These are phyloP conservation scores for Ceramica pisi DNA, from an alignment of 2,888 invertebrate species.

Conservation along the genomic window DNA sequence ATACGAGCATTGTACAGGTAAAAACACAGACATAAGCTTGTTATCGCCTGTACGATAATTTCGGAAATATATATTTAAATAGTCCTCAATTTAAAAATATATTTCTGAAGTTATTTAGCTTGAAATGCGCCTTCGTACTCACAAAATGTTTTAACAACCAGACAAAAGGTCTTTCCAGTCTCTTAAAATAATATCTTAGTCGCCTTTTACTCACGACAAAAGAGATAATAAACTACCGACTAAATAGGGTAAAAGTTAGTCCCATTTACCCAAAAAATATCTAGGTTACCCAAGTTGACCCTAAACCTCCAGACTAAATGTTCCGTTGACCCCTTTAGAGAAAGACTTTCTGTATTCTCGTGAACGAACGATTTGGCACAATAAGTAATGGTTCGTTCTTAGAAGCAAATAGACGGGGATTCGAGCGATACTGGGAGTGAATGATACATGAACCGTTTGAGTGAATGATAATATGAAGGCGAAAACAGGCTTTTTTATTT, in stretches of 20 bases:
- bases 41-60: no score
- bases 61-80: no score
- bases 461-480: slow-evolving; percentile 28
- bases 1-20: no score
- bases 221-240: slow-evolving; percentile 32
- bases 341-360: slow-evolving; percentile 39
- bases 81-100: no score
- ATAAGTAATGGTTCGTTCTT: slow-evolving; percentile 59
- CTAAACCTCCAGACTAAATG: slow-evolving; percentile 48
- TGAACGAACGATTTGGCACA: slow-evolving; percentile 51
- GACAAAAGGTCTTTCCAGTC: background rate
- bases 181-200: slow-evolving; percentile 11
- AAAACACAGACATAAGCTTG: no score
- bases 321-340: slow-evolving; percentile 54
- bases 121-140: no score
- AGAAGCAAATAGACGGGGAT: slow-evolving; percentile 40
- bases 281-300: slow-evolving; percentile 42
- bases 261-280: slow-evolving; percentile 45
- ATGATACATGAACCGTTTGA: slow-evolving; percentile 43
- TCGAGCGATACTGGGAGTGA: slow-evolving; percentile 28
- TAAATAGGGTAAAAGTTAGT: slow-evolving; percentile 25
- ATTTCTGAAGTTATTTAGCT: no score
- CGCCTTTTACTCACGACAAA: slow-evolving; percentile 7
- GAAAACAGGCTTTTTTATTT: background rate
- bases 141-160: slow-evolving; percentile 11